Conservation (phyloP, 2,797 vertebrate species). For the Bucorvus abyssinicus region DNA sequence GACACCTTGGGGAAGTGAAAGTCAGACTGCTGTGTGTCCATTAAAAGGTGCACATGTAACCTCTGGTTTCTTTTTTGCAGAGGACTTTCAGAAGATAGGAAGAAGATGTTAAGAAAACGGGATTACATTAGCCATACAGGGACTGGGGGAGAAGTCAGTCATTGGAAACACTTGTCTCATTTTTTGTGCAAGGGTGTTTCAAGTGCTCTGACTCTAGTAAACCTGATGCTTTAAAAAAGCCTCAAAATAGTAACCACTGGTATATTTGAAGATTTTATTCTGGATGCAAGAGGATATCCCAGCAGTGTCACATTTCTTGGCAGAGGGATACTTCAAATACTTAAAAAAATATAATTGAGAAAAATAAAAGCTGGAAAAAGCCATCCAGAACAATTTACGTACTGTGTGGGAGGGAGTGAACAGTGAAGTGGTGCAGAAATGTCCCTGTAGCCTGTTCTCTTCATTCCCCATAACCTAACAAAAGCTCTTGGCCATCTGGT, state of each 20-base stretch:
- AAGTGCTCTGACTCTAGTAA: not conserved
- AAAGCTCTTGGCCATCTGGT: rapidly evolving
- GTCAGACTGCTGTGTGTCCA: not conserved
- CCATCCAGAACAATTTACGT: not conserved
- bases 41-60: not conserved
- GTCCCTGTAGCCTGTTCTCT: not conserved
- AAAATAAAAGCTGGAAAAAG: not conserved
- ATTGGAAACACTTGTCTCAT: not conserved
- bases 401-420: not conserved
- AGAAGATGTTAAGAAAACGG: not conserved
- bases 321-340: not conserved
- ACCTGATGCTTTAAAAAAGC: not conserved
- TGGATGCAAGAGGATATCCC: not conserved
- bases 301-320: not conserved
- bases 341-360: no score
- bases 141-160: not conserved
- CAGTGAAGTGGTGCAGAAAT: not conserved
- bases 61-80: not conserved
- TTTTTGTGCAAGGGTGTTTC: not conserved
- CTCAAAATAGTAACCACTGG: not conserved
- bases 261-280: not conserved
- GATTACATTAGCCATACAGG: not conserved
- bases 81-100: not conserved
- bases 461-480: not conserved
- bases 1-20: not conserved